A percentile compares a stretch with the other conserved stretches of the same genome.
phyloP scores from a whole-genome alignment of 2,797 vertebrate species.

The Neomorphus geoffroyi region DNA sequence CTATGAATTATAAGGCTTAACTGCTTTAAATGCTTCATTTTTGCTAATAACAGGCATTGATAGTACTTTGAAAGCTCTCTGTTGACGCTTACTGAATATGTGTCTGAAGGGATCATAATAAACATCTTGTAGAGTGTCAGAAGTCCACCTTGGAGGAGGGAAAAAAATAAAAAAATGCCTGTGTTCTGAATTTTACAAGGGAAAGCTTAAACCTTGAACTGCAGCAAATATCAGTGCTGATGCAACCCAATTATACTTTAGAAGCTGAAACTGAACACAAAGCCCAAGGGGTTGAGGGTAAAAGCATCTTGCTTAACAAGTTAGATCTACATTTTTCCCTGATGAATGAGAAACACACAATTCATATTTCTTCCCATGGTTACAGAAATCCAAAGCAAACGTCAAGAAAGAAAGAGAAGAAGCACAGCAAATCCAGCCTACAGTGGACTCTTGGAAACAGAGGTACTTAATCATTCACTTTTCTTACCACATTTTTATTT shows the following conservation, averaged over 20 bases:
- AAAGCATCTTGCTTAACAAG: constrained; percentile 22
- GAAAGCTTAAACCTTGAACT: constrained; percentile 30
- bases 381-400: constrained; percentile 93
- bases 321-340: constrained; percentile 9
- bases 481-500: background rate
- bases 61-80: background rate
- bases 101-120: background rate
- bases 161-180: background rate
- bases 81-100: background rate
- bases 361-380: constrained; percentile 34
- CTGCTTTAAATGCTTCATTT: background rate
- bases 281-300: background rate
- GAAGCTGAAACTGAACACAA: constrained; percentile 34
- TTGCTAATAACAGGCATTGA: background rate
- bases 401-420: constrained; percentile 95
- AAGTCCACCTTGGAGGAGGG: constrained; percentile 15
- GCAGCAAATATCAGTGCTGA: constrained; percentile 5
- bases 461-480: constrained; percentile 78
- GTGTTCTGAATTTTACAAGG: background rate
- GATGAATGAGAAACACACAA: constrained; percentile 8
- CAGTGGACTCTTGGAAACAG: constrained; percentile 92
- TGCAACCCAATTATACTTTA: constrained; percentile 34
- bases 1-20: background rate
- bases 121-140: background rate
- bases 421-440: constrained; percentile 97